These are phyloP conservation scores for Karalla daura DNA, from an alignment of 2,797 vertebrate genomes.

Conservation along the genomic window DNA sequence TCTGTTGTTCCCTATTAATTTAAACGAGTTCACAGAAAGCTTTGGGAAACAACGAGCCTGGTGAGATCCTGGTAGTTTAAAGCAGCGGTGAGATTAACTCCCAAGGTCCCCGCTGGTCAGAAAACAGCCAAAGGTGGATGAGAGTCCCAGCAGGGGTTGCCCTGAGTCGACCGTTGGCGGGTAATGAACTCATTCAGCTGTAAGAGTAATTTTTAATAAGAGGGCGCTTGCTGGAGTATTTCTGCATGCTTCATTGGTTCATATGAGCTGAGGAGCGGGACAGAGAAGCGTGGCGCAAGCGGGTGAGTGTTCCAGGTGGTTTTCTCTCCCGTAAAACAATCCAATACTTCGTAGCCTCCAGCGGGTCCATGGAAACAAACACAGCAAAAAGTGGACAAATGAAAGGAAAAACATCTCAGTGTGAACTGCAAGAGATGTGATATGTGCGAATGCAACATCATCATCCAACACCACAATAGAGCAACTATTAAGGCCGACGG, in stretches of 20 bases:
- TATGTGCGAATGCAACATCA: conserved; percentile 37
- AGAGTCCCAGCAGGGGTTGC: conserved; percentile 59
- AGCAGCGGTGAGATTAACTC: conserved; percentile 56
- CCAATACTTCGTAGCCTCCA: background rate
- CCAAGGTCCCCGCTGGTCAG: conserved; percentile 44
- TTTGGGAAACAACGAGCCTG: conserved; percentile 44
- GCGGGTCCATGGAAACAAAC: conserved; percentile 1
- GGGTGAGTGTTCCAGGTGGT: background rate
- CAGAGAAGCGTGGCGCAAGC: conserved; percentile 5
- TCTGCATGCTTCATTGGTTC: conserved; percentile 48
- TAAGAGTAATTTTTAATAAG: conserved; percentile 69
- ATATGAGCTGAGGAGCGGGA: conserved; percentile 22
- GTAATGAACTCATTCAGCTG: conserved; percentile 72
- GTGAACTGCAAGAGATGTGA: conserved; percentile 26
- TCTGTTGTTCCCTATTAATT: conserved; percentile 59
- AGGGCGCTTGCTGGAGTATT: conserved; percentile 46
- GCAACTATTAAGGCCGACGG: conserved; percentile 40
- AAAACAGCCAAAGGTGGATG: conserved; percentile 58
- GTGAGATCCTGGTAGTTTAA: conserved; percentile 42
- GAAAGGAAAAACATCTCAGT: conserved; percentile 15
- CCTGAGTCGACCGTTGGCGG: conserved; percentile 50
- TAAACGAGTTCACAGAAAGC: conserved; percentile 57
- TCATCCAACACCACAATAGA: conserved; percentile 53
- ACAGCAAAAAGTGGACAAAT: background rate
- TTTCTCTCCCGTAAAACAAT: background rate